phyloP scores from a whole-genome alignment of 35 echinoderm and acorn worm species.

The Heliocidaris erythrogramma region DNA sequence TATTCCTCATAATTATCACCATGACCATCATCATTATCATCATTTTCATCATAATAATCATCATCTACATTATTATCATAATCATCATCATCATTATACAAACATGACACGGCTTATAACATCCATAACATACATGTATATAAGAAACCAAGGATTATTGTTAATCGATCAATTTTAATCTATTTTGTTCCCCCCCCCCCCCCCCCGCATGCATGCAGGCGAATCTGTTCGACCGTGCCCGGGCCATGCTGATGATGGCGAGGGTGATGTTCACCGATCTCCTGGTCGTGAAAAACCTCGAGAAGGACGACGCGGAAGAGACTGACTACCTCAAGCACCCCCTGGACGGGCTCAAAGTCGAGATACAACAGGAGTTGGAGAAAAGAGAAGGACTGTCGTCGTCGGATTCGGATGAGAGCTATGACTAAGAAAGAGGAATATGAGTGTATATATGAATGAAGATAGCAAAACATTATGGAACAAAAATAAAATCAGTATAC shows the following conservation, averaged over 20 bases:
- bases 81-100: no score
- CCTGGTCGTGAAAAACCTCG: conserved; percentile 80
- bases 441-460: not conserved
- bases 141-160: no score
- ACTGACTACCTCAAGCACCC: conserved; percentile 81
- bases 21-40: no score
- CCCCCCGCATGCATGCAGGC: conserved; percentile 65
- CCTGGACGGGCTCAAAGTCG: conserved; percentile 68
- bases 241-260: conserved; percentile 87
- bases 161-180: no score
- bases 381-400: conserved; percentile 37
- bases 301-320: conserved; percentile 75
- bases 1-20: no score
- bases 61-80: no score
- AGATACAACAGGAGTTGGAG: conserved; percentile 60
- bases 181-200: not conserved
- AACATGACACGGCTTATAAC: no score
- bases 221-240: conserved; percentile 73
- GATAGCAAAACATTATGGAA: no score
- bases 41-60: no score
- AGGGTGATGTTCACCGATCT: conserved; percentile 93
- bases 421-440: not conserved
- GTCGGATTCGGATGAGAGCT: conserved; percentile 41
- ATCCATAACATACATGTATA: no score
- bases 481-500: no score